Conservation (phyloP, 2,888 invertebrate species). For the Tanypteryx hageni region DNA sequence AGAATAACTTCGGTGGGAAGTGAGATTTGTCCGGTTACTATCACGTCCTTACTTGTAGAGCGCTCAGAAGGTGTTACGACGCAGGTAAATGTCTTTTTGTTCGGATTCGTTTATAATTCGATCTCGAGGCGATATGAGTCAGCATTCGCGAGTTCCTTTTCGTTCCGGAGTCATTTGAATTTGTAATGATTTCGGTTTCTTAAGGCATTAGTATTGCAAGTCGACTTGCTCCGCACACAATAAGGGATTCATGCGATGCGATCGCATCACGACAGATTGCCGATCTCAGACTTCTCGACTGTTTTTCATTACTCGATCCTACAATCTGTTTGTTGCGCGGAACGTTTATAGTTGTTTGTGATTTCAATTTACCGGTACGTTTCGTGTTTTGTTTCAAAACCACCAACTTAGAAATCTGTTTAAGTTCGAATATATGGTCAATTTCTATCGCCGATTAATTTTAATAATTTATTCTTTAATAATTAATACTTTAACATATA, state of each 20-base stretch:
- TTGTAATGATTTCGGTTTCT: conserved; percentile 16
- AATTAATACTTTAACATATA: no score
- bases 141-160: neutral
- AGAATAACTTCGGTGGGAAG: neutral
- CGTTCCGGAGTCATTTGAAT: conserved; percentile 6
- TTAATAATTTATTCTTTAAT: no score
- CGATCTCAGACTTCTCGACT: neutral
- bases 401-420: no score
- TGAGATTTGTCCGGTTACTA: no score
- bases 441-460: no score
- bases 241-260: conserved; percentile 27
- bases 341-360: neutral
- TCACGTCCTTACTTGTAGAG: neutral
- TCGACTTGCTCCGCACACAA: neutral
- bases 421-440: no score
- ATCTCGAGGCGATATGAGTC: neutral
- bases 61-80: neutral
- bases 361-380: neutral
- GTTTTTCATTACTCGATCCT: neutral
- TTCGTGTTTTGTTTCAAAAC: neutral
- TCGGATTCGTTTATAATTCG: neutral
- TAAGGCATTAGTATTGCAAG: neutral
- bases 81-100: neutral
- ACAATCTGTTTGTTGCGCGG: neutral
- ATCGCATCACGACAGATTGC: conserved; percentile 32